A percentile compares a stretch with the other conserved stretches of the same genome.
These are phyloP conservation scores for Myiozetetes cayanensis DNA, from an alignment of 2,113 vertebrate genomes.

Conservation along the genomic window DNA sequence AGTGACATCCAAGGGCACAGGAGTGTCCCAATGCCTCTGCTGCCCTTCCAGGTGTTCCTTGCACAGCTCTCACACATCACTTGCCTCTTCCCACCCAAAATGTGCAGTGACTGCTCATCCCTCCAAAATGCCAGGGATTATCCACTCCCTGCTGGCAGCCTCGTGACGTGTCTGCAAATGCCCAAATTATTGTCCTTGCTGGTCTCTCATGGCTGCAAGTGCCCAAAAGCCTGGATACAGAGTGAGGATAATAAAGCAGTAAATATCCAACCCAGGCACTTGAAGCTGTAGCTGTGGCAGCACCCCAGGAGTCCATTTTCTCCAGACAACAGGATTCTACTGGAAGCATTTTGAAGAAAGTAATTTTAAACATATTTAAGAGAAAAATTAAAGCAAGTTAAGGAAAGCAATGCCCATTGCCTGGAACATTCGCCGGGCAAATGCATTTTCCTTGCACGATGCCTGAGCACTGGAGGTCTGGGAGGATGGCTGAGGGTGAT, in stretches of 20 bases:
- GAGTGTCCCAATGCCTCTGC: rapidly evolving
- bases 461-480: rapidly evolving
- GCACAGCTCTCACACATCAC: background rate
- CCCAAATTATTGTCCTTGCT: background rate
- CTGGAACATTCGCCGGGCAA: background rate
- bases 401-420: background rate
- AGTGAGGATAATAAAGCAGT: background rate
- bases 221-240: background rate
- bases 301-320: background rate
- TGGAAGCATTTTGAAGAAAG: background rate
- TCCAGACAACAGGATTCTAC: background rate
- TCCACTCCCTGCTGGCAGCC: background rate
- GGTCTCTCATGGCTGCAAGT: background rate
- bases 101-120: background rate
- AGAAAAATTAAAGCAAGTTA: background rate
- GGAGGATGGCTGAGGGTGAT: background rate
- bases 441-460: background rate
- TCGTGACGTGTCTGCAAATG: rapidly evolving
- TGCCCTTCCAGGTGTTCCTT: background rate
- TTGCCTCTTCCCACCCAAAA: background rate
- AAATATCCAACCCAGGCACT: background rate
- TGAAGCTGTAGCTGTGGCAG: background rate
- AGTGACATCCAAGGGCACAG: rapidly evolving
- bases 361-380: background rate
- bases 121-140: background rate